Percentiles rank a stretch among this genome's conserved stretches.
These are phyloP conservation scores for Anadara kagoshimensis DNA, from an alignment of 1,140 invertebrate species.

Conservation along the genomic window DNA sequence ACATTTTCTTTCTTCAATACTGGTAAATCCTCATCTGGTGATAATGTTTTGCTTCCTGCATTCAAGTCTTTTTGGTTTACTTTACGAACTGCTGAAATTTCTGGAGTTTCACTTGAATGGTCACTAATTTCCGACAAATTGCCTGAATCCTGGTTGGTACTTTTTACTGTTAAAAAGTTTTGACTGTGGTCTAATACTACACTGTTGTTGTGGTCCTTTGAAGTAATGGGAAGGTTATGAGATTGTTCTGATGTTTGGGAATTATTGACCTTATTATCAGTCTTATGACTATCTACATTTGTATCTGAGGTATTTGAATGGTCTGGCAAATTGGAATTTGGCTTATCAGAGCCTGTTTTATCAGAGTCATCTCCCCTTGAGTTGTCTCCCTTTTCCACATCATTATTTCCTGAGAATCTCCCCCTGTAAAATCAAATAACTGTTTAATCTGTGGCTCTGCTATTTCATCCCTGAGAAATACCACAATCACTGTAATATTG, in stretches of 20 bases:
- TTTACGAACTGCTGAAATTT: background rate
- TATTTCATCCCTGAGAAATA: constrained; percentile 83
- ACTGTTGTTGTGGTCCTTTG: too few species aligned
- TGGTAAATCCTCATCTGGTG: background rate
- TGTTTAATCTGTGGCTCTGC: constrained; percentile 42
- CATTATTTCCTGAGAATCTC: constrained; percentile 47
- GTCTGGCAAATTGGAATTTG: constrained; percentile 15
- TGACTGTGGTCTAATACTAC: too few species aligned
- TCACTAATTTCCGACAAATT: too few species aligned
- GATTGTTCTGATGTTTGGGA: constrained; percentile 1
- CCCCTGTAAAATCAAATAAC: constrained; percentile 42
- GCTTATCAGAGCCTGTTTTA: constrained; percentile 6
- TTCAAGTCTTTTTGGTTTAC: background rate
- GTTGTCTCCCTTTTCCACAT: constrained; percentile 31
- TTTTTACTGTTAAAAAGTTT: too few species aligned
- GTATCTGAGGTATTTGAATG: background rate
- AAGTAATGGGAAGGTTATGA: background rate
- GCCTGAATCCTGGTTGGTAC: too few species aligned
- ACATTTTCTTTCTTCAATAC: constrained; percentile 21
- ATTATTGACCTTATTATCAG: constrained; percentile 1
- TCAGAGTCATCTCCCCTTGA: constrained; percentile 33
- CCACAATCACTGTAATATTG: constrained; percentile 91
- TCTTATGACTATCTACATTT: constrained; percentile 7
- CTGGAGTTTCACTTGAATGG: background rate
- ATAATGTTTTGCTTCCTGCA: background rate